phyloP scores from a whole-genome alignment of 2,113 vertebrate species.

The Chiloscyllium plagiosum region DNA sequence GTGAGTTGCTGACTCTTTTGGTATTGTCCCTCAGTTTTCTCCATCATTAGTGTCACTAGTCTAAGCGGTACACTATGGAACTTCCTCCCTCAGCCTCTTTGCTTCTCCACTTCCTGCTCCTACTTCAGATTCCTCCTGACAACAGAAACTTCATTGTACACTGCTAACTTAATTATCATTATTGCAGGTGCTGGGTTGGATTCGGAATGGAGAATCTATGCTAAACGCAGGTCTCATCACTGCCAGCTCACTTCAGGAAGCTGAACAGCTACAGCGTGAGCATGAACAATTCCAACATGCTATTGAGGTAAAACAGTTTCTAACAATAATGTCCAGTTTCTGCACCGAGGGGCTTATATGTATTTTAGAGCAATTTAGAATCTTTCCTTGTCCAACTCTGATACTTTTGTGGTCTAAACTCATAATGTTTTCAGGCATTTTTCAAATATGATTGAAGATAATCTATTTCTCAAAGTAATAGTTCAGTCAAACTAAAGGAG shows the following conservation, averaged over 20 bases:
- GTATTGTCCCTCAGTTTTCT: neutral
- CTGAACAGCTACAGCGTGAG: constrained; percentile 91
- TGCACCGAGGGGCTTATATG: neutral
- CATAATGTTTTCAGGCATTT: neutral
- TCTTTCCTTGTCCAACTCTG: neutral
- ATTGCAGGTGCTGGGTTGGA: constrained; percentile 91
- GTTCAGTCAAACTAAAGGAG: neutral
- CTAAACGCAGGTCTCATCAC: constrained; percentile 93
- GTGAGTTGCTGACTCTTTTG: neutral
- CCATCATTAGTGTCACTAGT: neutral
- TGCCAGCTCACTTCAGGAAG: constrained; percentile 92
- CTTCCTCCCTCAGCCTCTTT: neutral
- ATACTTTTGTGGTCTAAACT: neutral
- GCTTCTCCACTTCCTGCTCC: neutral
- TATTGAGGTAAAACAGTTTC: constrained; percentile 74
- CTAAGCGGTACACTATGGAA: neutral
- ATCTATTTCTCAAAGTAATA: neutral
- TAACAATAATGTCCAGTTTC: neutral
- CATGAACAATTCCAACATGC: constrained; percentile 98
- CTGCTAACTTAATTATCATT: neutral
- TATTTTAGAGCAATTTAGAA: neutral
- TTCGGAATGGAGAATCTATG: constrained; percentile 97
- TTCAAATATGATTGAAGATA: neutral
- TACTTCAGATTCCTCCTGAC: neutral
- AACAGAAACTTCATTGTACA: neutral